Conservation (phyloP, 2,797 vertebrate species). For the Alectoris magna region DNA sequence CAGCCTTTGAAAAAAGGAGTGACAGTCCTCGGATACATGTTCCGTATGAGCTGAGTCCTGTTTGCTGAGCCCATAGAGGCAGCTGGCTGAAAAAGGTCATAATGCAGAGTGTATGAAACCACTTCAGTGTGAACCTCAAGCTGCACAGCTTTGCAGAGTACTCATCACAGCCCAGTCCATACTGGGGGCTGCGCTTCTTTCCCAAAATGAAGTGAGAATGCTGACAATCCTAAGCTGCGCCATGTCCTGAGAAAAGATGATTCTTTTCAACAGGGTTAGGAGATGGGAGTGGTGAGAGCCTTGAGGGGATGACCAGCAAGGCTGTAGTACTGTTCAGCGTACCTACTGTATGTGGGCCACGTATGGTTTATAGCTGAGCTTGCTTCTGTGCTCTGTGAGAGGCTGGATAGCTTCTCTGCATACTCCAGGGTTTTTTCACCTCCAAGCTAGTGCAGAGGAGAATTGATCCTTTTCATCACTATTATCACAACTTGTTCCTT, state of each 20-base stretch:
- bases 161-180: not conserved
- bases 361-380: not conserved
- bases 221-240: not conserved
- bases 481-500: not conserved
- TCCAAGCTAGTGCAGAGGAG: not conserved
- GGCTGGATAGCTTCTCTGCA: not conserved
- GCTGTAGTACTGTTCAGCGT: accelerated
- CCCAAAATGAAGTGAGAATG: not conserved
- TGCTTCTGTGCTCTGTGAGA: not conserved
- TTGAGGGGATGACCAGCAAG: not conserved
- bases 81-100: not conserved
- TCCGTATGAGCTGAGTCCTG: not conserved
- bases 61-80: not conserved
- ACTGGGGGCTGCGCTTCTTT: not conserved
- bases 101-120: not conserved
- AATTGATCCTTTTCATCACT: not conserved
- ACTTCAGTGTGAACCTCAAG: not conserved
- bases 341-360: not conserved
- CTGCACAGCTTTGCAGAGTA: not conserved
- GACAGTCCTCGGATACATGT: not conserved
- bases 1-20: not conserved
- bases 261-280: not conserved
- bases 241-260: not conserved
- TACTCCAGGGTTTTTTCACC: not conserved
- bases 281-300: not conserved